Evolutionary conservation across 2,113 vertebrate genomes (phyloP), one percentile per base, ranked within the genome.

Genomic region (Lampris megalopsis): DNA sequence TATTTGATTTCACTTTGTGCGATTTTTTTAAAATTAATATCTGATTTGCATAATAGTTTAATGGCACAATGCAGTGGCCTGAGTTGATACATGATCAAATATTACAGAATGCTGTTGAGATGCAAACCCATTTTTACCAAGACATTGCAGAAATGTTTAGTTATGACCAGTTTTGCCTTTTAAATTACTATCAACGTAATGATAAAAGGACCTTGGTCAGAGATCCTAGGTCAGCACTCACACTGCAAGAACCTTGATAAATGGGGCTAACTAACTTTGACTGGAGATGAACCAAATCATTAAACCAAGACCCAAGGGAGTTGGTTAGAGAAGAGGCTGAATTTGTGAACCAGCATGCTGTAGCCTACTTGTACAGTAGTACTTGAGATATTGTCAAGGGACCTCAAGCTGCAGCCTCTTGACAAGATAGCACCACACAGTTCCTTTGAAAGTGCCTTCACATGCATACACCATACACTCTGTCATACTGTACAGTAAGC

Each of bases 251-350:
- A 63, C 61, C 57, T 9, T 68, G 73, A 82, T 11, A 37, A 80
- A 79, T 70, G 9, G 10, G 61, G 8, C 61, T 71, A 43, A 77
- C 2, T 68, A 65, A 45, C 56, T 54, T 57, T 57, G 63, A 79
- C 58, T 38, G 3, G 71, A 42, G 8, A 37, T 42, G 47, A 49
- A 64, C 63, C 13, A 57, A 75, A 75, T 71, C 56, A 67, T 75
- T 71, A 57, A 69, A 68, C 41, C 4, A 54, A 59, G 24, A 63
- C 63, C 42, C 57, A 40, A 63, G 37, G 42, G 24, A 54, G 35
- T 37, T 41, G 61, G 9, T 56, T 63, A n/a, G 35, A 35, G 4
- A 61, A 56, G 8, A n/a, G 35, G 49, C 6, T 11, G 58, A 47
- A 76, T 68, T 37, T 65, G 8, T 48, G 36, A 48, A 49, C 35